Evolutionary conservation across 2,888 invertebrate species (phyloP).

Genomic region (Phalangium opilio): DNA sequence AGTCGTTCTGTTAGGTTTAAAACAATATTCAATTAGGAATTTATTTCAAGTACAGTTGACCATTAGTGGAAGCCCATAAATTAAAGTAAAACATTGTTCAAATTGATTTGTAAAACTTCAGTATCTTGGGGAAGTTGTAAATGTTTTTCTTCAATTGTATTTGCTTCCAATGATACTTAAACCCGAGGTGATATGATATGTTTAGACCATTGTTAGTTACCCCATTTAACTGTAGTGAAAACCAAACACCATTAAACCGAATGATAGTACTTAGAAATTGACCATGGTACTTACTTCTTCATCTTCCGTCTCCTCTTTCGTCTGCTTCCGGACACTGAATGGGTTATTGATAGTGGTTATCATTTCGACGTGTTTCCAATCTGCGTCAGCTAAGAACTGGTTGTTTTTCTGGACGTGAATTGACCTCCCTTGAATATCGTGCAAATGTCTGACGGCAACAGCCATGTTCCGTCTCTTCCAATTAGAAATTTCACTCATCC

Average conservation of each 20-base stretch:
- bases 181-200: neutral
- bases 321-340: conserved; percentile 31
- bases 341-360: conserved; percentile 43
- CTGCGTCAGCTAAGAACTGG: conserved; percentile 46
- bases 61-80: no score
- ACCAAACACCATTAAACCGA: no score
- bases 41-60: no score
- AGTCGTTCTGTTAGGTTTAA: no score
- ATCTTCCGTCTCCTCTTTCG: conserved; percentile 7
- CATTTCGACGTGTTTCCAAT: conserved; percentile 42
- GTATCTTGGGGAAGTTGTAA: no score
- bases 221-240: no score
- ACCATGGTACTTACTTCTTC: conserved; percentile 18
- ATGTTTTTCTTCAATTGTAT: no score
- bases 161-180: no score
- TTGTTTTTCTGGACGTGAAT: conserved; percentile 45
- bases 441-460: conserved; percentile 24
- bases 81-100: no score
- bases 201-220: no score
- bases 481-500: conserved; percentile 28
- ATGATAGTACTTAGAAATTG: no score
- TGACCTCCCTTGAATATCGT: conserved; percentile 30
- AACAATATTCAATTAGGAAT: neutral
- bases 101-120: no score
- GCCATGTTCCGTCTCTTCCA: conserved; percentile 24